Base-by-base conservation (phyloP, 2,888 invertebrate species). In the Melanophora roralis region DNA sequence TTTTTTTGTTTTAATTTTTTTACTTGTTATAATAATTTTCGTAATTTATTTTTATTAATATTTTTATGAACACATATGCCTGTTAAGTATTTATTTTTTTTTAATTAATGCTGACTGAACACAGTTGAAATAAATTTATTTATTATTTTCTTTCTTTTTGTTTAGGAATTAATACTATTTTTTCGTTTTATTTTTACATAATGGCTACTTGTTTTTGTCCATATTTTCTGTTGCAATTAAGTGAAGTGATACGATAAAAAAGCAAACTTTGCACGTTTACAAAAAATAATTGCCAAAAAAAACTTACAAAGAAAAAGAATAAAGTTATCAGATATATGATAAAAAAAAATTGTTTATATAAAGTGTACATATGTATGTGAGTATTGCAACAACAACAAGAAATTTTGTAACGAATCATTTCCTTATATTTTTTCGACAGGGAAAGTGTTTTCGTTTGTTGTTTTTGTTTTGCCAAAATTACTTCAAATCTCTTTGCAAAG, bases 101-200 rank as follows among this genome's bases (percentile, higher is more conserved):
- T 49, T 12, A 49, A 64, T 38, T 69, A 69, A 57, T 69, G 57
- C 76, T 76, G 71, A 51, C 60, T 71, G 69, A 57, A 69, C 69
- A 64, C 57, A 69, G 21, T 23, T 34, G 23, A 68, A 57, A 57
- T 49, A 21, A 49, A 36, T 21, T 23, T 12, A 23, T 49, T 53
- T 34, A 16, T 47, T 45, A 38, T n/a, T 51, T 55, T 34, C 21
- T 11, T 51, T 1, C 23, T 51, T 8, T 1, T 9, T 67, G 5
- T 16, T 59, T 16, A 1, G 32, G 34, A 32, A 27, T n/a, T 32
- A 21, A 34, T n/a, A n/a, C n/a, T n/a, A n/a, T n/a, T n/a, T n/a
- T n/a, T n/a, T n/a, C n/a, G n/a, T n/a, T n/a, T n/a, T n/a, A n/a
- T n/a, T 23, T 45, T 64, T 64, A 55, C 19, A 62, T 23, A 36